These are phyloP conservation scores for Tapirus terrestris DNA, from an alignment of 2,113 vertebrate species.

Conservation along the genomic window DNA sequence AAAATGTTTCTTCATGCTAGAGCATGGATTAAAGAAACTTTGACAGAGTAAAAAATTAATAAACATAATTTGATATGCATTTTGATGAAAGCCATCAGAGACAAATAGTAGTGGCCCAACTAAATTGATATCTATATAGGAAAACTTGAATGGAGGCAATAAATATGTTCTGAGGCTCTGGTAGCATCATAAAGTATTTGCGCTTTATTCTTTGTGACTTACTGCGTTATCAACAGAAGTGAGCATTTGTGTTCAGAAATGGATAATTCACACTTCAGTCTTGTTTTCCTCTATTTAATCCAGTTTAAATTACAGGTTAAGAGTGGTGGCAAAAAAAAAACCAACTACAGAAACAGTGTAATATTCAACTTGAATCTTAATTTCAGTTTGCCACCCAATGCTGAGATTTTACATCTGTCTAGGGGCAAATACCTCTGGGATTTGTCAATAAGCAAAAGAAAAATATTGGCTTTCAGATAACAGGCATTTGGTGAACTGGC, in stretches of 20 bases:
- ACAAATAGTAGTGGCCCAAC: not conserved
- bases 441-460: constrained; percentile 82
- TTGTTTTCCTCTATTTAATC: constrained; percentile 44
- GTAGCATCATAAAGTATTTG: constrained; percentile 12
- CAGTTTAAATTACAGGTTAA: constrained; percentile 42
- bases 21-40: constrained; percentile 36
- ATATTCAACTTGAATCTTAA: constrained; percentile 4
- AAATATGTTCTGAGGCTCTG: not conserved
- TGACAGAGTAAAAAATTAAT: constrained; percentile 21
- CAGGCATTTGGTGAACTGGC: constrained; percentile 88
- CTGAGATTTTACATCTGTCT: constrained; percentile 76
- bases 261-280: constrained; percentile 44
- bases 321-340: not conserved
- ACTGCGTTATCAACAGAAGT: constrained; percentile 48
- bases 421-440: constrained; percentile 75
- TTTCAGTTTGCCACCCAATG: constrained; percentile 64
- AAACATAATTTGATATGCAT: constrained; percentile 16
- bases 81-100: constrained; percentile 50
- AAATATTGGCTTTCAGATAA: constrained; percentile 84
- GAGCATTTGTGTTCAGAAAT: constrained; percentile 57
- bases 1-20: not conserved
- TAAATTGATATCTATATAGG: not conserved
- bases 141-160: not conserved
- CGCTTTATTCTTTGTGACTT: constrained; percentile 42
- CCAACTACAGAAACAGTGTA: not conserved